Percentiles rank a stretch among this genome's conserved stretches.
Conservation (phyloP, 2,113 vertebrate genomes). For the Myodes glareolus region DNA sequence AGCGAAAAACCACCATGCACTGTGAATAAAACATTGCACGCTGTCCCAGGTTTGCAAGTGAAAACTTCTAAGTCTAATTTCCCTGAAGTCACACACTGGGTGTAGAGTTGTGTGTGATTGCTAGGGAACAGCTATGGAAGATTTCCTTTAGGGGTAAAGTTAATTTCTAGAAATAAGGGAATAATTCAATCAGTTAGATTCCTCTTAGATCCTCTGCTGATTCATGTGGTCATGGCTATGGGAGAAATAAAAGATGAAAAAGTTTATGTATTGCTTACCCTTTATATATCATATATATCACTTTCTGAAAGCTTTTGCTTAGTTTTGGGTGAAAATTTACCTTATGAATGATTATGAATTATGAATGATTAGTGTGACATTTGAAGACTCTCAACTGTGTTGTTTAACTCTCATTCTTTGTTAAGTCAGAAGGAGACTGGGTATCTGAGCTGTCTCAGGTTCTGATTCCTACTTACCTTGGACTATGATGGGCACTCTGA, state of each 20-base stretch:
- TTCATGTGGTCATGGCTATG: neutral
- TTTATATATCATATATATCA: neutral
- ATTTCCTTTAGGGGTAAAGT: neutral
- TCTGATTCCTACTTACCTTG: slow-evolving; percentile 87
- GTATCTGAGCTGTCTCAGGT: neutral
- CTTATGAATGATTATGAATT: neutral
- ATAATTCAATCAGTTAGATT: neutral
- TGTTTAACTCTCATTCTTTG: neutral
- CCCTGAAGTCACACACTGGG: neutral
- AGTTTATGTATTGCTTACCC: neutral
- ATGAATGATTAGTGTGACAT: neutral
- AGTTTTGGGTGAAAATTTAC: neutral
- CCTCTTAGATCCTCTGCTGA: neutral
- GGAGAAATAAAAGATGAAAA: neutral
- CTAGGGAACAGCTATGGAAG: neutral
- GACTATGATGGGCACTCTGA: slow-evolving; percentile 89
- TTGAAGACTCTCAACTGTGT: neutral
- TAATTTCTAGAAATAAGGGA: neutral
- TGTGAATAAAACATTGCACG: slow-evolving; percentile 76
- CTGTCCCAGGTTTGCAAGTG: neutral
- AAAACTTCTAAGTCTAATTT: neutral
- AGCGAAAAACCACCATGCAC: slow-evolving; percentile 95
- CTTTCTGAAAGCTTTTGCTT: neutral
- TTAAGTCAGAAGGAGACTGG: neutral
- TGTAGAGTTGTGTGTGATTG: neutral